A percentile compares a stretch with the other conserved stretches of the same genome.
These are phyloP conservation scores for Mola mola DNA, from an alignment of 2,113 vertebrate genomes.

Conservation along the genomic window DNA sequence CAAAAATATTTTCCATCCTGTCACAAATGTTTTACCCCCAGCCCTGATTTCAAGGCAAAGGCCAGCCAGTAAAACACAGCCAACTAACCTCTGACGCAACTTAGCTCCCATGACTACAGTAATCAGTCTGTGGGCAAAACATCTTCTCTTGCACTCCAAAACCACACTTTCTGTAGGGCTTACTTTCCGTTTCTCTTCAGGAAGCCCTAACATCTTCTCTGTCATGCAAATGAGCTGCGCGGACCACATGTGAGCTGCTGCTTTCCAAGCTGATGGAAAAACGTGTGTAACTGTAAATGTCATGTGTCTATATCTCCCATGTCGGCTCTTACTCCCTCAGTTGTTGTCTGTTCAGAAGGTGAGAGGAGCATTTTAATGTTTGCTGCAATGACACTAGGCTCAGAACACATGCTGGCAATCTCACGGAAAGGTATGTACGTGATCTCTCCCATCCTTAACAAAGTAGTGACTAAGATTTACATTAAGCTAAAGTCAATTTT, in stretches of 20 bases:
- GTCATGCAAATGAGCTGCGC: constrained; percentile 58
- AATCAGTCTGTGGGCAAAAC: constrained; percentile 57
- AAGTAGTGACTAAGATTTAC: neutral
- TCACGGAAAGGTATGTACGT: constrained; percentile 72
- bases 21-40: neutral
- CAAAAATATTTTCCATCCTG: constrained; percentile 38
- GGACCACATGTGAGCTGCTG: constrained; percentile 29
- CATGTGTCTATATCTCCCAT: constrained; percentile 71
- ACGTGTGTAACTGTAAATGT: constrained; percentile 73
- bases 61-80: constrained; percentile 2
- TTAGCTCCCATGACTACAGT: constrained; percentile 37
- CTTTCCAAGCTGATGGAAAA: constrained; percentile 78
- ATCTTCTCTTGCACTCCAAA: constrained; percentile 36
- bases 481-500: neutral
- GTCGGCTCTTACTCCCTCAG: constrained; percentile 56
- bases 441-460: neutral
- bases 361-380: constrained; percentile 53
- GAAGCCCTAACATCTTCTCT: constrained; percentile 66
- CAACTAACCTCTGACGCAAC: constrained; percentile 39
- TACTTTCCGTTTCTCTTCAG: constrained; percentile 81
- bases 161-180: constrained; percentile 69
- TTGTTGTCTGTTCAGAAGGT: constrained; percentile 37
- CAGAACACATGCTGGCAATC: constrained; percentile 43
- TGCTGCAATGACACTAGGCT: constrained; percentile 74
- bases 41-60: neutral